Evolutionary conservation across 2,113 vertebrate genomes (phyloP).

Genomic region (Datnioides undecimradiatus): DNA sequence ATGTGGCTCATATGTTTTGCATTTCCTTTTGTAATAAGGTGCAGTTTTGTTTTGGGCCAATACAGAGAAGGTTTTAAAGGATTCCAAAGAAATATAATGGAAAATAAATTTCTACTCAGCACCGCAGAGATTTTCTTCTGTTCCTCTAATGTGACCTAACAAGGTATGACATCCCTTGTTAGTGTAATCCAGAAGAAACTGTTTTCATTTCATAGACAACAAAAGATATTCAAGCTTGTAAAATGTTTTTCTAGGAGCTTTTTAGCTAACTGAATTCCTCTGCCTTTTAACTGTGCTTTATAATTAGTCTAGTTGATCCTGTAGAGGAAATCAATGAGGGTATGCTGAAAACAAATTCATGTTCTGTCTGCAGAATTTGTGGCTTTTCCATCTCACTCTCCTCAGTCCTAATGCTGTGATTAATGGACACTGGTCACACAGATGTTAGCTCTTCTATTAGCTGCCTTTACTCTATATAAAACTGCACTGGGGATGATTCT

Average conservation of each 20-base stretch:
- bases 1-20: not conserved
- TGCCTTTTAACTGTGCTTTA: slow-evolving; percentile 13
- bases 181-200: too few relatives aligned
- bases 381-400: not conserved
- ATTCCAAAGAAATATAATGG: not conserved
- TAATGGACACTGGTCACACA: slow-evolving; percentile 1
- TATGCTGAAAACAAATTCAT: not conserved
- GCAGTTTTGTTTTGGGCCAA: not conserved
- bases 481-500: not conserved
- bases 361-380: slow-evolving; percentile 7
- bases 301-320: not conserved
- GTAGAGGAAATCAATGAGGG: not conserved
- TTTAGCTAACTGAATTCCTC: not conserved
- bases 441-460: not conserved
- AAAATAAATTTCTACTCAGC: not conserved
- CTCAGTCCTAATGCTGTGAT: not conserved
- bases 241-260: slow-evolving; percentile 4
- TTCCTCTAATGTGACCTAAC: slow-evolving; percentile 16
- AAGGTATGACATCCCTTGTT: not conserved
- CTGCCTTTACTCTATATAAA: not conserved
- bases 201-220: too few relatives aligned
- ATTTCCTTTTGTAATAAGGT: not conserved
- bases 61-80: not conserved
- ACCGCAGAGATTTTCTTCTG: not conserved
- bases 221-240: too few relatives aligned